Base-by-base conservation (phyloP, 2,797 vertebrate species). In the Microctenopoma stevenorrisi region DNA sequence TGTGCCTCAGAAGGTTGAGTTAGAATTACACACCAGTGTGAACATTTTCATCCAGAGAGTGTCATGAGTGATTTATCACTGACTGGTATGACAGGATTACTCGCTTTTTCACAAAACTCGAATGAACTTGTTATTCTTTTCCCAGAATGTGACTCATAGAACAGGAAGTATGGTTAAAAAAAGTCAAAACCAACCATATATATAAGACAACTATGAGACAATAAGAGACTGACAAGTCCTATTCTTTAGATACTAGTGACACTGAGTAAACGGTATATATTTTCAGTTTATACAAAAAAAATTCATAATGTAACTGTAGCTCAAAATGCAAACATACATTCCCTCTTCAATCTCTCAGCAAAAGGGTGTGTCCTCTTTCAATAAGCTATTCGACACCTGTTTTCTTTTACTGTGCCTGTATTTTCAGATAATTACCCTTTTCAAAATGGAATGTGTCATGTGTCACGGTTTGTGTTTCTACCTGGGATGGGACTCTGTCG, bases 401-500 rank as follows among this genome's bases (percentile, higher is more conserved):
- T 62, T 59, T 46, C 14, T 11, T 40, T 69, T 13, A 44, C 26
- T 0, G 16, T 64, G 40, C 63, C 22, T 13, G 5, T 68, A 52
- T 70, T 70, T 68, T 74, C 37, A 44, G 26, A 52, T 67, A 81
- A 78, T 84, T 76, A 81, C 42, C 48, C 64, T 49, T 74, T 62
- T 64, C 35, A 71, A 14, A 82, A 33, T 18, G 44, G 38, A n/a
- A 42, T 40, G 48, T 52, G 52, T 56, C 65, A 55, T 25, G 30
- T 48, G 64, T 35, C 3, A 43, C 37, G 2, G 28, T 52, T 35
- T 64, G 66, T 56, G 51, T 54, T 48, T 7, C 37, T 91, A 98
- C 98, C 97, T 98, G 97, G 76, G 96, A 95, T 28, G 97, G 96
- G 78, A 96, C 96, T 18, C 97, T 94, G 78, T 99, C 98, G 0